These are phyloP conservation scores for Eurois occulta DNA, from an alignment of 2,888 invertebrate genomes.

Conservation along the genomic window DNA sequence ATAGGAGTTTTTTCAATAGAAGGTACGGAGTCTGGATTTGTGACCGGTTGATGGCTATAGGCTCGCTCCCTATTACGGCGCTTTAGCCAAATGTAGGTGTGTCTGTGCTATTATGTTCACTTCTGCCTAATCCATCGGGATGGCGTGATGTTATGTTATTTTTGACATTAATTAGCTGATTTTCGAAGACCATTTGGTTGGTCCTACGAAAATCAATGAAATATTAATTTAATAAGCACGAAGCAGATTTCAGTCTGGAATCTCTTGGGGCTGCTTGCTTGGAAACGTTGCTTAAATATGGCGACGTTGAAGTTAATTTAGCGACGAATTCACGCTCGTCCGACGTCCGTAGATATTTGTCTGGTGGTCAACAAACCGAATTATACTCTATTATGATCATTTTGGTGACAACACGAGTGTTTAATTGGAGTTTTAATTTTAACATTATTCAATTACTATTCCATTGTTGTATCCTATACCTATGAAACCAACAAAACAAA, in stretches of 20 bases:
- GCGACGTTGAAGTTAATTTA: constrained; percentile 25
- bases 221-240: constrained; percentile 21
- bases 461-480: too few relatives aligned
- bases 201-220: constrained; percentile 10
- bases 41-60: not conserved
- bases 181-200: not conserved
- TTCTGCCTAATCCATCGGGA: not conserved
- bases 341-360: not conserved
- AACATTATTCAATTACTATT: not conserved
- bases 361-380: constrained; percentile 11
- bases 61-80: not conserved
- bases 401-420: not conserved
- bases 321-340: not conserved
- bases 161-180: not conserved
- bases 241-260: constrained; percentile 6
- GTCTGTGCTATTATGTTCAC: not conserved
- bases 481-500: too few relatives aligned
- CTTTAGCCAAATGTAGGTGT: not conserved
- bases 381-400: not conserved
- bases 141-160: not conserved
- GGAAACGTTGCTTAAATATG: constrained; percentile 18
- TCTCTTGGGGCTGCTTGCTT: constrained; percentile 7
- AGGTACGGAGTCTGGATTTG: not conserved
- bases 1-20: not conserved
- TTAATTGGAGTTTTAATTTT: not conserved